Conservation (phyloP, 1,140 invertebrate species). For the Calosoma granatense region DNA sequence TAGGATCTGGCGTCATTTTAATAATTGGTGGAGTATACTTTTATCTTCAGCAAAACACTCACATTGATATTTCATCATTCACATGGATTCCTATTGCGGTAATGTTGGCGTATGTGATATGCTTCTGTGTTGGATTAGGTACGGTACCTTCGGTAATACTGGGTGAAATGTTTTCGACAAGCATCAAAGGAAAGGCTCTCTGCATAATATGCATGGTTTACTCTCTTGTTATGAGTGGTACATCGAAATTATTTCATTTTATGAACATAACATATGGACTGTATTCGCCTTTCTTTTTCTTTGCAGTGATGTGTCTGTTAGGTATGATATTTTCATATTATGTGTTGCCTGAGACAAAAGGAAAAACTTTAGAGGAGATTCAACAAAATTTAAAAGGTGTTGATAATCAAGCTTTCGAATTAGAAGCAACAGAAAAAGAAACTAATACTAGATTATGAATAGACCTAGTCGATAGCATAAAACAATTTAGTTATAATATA, state of each 20-base stretch:
- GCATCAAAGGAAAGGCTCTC: constrained; percentile 7
- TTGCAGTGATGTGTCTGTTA: constrained; percentile 56
- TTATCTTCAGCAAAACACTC: background rate
- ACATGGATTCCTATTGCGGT: background rate
- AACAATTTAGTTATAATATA: no score
- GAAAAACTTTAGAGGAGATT: constrained; percentile 76
- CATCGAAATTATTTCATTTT: constrained; percentile 24
- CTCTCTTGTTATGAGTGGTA: constrained; percentile 20
- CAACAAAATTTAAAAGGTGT: constrained; percentile 40
- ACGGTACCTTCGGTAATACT: constrained; percentile 5
- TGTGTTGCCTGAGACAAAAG: constrained; percentile 79
- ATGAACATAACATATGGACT: constrained; percentile 43
- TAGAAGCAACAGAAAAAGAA: no score
- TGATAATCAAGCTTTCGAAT: no score
- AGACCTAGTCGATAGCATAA: no score
- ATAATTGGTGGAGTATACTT: background rate
- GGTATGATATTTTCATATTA: constrained; percentile 66
- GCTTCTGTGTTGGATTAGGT: background rate
- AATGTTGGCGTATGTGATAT: background rate
- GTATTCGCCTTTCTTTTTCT: constrained; percentile 67
- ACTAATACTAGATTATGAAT: no score
- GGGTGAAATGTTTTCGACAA: constrained; percentile 12
- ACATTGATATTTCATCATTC: background rate
- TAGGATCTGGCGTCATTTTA: constrained; percentile 17
- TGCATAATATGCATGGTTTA: background rate